These are phyloP conservation scores for Platyscelio sp. DNA, from an alignment of 2,888 invertebrate species.

Conservation along the genomic window DNA sequence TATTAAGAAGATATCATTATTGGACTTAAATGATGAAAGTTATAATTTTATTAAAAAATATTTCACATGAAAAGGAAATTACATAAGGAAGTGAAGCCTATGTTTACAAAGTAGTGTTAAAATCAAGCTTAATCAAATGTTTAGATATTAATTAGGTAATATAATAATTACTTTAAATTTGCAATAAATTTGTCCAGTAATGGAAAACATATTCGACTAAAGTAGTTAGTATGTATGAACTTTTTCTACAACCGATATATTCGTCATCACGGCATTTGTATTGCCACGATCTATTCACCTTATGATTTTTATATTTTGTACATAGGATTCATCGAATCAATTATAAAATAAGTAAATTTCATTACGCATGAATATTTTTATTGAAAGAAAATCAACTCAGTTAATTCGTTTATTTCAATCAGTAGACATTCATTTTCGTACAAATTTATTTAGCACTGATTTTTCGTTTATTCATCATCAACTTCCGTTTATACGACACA, in stretches of 20 bases:
- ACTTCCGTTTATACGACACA: too few relatives aligned
- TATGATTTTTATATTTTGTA: conserved; percentile 33
- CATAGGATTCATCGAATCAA: conserved; percentile 38
- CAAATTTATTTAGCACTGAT: conserved; percentile 14
- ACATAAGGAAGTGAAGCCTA: too few relatives aligned
- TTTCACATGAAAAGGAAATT: too few relatives aligned
- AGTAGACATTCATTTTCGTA: conserved; percentile 19
- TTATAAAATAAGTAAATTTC: conserved; percentile 18
- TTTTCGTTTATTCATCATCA: conserved; percentile 13
- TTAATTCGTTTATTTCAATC: conserved; percentile 22
- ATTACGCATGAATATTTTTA: conserved; percentile 29
- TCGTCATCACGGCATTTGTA: conserved; percentile 34
- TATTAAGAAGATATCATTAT: too few relatives aligned
- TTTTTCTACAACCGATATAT: conserved; percentile 17
- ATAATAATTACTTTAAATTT: neutral
- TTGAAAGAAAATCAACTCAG: neutral
- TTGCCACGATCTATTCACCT: conserved; percentile 19
- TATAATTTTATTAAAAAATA: too few relatives aligned
- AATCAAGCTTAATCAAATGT: too few relatives aligned
- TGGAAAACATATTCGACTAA: conserved; percentile 17
- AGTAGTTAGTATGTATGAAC: conserved; percentile 39
- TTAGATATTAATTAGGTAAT: too few relatives aligned
- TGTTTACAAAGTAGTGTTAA: too few relatives aligned
- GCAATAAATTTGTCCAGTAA: conserved; percentile 57
- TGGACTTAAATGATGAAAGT: too few relatives aligned